A percentile compares a stretch with the other conserved stretches of the same genome.
These are phyloP conservation scores for Diprion similis DNA, from an alignment of 1,140 invertebrate species.

Conservation along the genomic window DNA sequence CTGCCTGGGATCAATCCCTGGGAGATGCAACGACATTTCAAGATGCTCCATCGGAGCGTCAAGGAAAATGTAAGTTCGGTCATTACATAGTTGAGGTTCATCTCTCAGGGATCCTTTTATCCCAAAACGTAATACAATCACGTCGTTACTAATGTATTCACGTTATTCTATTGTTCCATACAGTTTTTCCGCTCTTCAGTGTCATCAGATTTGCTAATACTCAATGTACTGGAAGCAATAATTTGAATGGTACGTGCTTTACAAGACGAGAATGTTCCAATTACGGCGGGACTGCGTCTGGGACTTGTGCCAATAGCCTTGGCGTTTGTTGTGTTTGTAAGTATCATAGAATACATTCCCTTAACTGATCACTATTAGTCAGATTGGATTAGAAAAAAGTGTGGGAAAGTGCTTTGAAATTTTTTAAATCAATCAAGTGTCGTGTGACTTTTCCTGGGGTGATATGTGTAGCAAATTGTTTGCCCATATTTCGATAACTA, in stretches of 20 bases:
- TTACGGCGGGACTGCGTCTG: conserved; percentile 72
- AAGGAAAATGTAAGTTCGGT: conserved; percentile 35
- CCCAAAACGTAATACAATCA: background rate
- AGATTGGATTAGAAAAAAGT: background rate
- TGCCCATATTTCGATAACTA: too few species aligned
- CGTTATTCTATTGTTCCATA: conserved; percentile 31
- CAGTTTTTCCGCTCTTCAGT: conserved; percentile 75
- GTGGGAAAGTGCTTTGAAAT: too few species aligned
- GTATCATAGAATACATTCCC: conserved; percentile 44
- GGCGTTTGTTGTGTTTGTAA: conserved; percentile 82
- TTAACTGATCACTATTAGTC: background rate
- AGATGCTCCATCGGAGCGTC: background rate
- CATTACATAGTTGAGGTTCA: conserved; percentile 10
- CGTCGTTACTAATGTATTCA: conserved; percentile 8
- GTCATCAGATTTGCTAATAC: conserved; percentile 76
- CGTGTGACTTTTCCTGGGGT: too few species aligned
- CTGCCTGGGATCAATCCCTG: conserved; percentile 21
- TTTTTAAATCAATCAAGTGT: too few species aligned
- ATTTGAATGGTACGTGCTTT: conserved; percentile 77
- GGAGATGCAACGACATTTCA: conserved; percentile 31
- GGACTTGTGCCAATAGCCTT: conserved; percentile 72
- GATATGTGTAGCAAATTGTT: too few species aligned
- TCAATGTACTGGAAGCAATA: conserved; percentile 68
- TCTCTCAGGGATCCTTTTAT: conserved; percentile 29
- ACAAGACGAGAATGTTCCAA: conserved; percentile 76